Base-by-base conservation (phyloP, 2,888 invertebrate genomes). In the Pachliopta kotzebuea region DNA sequence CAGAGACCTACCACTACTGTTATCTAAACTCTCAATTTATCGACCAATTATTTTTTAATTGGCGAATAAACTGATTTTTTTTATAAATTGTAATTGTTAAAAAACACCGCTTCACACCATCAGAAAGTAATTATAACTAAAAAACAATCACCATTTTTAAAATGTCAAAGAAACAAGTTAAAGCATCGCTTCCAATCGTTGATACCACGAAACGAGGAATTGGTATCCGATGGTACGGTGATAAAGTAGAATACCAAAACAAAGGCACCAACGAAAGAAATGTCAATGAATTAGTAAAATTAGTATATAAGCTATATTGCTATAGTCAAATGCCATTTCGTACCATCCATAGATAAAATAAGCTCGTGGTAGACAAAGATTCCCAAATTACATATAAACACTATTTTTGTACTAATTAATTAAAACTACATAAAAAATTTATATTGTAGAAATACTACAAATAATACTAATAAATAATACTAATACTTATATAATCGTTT, bases 211-310 rank as follows among this genome's bases (percentile, higher is more conserved):
- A 60, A 60, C 52, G 37, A 57, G 29, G 62, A 23, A 57, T 57
- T 42, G 37, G 17, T 24, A 29, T 21, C 57, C 20, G 58, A 57
- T 58, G 54, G 37, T 60, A 60, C 11, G 63, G 60, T 49, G 61
- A 61, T 62, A 62, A 65, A 62, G 65, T 58, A 55, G 26, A 58
- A 58, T 26, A 53, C 58, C 21, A n/a, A 65, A 54, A 50, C 62
- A 62, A 62, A 65, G 58, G 57, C 37, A 58, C 54, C 54, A 65
- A 65, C 58, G 65, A 65, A 58, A 61, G 57, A 57, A 31, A 58
- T 58, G 24, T 54, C 55, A 58, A 58, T 53, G 49, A 58, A n/a
- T n/a, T n/a, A n/a, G 20, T 45, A 29, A 49, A 65, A 65, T 65
- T 61, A 61, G 61, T 62, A 54, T 24, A 31, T 57, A 31, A 55